phyloP scores from a whole-genome alignment of 2,888 invertebrate species.

The Deroplatys truncata region DNA sequence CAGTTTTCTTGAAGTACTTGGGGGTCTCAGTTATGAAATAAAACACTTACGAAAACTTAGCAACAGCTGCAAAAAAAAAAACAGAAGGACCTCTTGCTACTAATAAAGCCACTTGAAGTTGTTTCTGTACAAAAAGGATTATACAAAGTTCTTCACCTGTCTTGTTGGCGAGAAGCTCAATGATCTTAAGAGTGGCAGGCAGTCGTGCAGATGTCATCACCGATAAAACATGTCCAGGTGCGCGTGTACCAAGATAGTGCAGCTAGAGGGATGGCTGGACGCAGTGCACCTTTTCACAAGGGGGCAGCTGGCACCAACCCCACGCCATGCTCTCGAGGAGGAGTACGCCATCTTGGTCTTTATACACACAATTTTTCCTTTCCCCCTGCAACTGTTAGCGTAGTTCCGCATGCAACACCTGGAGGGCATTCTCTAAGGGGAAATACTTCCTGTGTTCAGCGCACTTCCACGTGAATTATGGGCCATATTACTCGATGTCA shows the following conservation, averaged over 20 bases:
- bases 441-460: constrained; percentile 1
- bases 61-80: neutral
- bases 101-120: neutral
- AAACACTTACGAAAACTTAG: neutral
- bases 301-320: neutral
- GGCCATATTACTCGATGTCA: neutral
- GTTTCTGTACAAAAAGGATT: neutral
- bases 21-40: neutral
- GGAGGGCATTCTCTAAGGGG: neutral
- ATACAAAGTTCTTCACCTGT: neutral
- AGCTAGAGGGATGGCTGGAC: neutral
- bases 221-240: neutral
- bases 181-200: no score
- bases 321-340: constrained; percentile 1
- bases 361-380: neutral
- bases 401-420: constrained; percentile 4
- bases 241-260: neutral
- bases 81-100: neutral
- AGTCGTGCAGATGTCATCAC: neutral
- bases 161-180: neutral
- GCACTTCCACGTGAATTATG: neutral
- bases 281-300: constrained; percentile 2
- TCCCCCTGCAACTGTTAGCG: constrained; percentile 7
- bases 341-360: constrained; percentile 10
- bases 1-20: neutral